Base-by-base conservation (phyloP, 2,113 vertebrate genomes). In the Thryonomys swinderianus region DNA sequence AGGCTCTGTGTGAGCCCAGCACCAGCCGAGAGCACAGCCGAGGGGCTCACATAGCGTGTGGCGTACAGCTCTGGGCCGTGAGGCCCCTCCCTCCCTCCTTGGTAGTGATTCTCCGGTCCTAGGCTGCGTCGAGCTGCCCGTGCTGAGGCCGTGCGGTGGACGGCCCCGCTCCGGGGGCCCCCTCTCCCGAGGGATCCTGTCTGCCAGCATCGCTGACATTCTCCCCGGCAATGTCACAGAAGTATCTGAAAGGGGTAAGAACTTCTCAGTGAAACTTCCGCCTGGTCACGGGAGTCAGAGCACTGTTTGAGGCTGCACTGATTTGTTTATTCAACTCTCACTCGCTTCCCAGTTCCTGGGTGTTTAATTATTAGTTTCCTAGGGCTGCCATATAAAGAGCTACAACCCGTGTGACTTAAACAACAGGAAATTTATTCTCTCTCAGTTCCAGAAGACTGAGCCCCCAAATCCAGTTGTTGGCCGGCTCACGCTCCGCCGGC, bases 41-140 rank as follows among this genome's bases (percentile, higher is more conserved):
- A 37, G 8, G 42, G 4, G 7, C 20, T 0, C 42, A 80, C 37
- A 34, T 7, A 16, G 12, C 1, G 34, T n/a, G n/a, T n/a, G n/a
- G n/a, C n/a, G n/a, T n/a, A n/a, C n/a, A n/a, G n/a, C n/a, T n/a
- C n/a, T 76, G 48, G 7, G 4, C 48, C 23, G 23, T 40, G 32
- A 59, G 57, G 57, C 59, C 4, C n/a, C 23, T 18, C 85, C n/a
- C 53, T 78, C 76, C 2, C 3, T 45, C 21, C 51, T 73, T 12
- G 62, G 3, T 51, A 32, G 69, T 42, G 9, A 42, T 79, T 81
- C 40, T 40, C 16, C 34, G 21, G 3, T 20, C 37, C 16, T 20
- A 40, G 61, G 79, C n/a, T 37, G 21, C 30, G 74, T 14, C 11
- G 37, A 80, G 59, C 74, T 93, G 69, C 48, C 42, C 21, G 61